Evolutionary conservation across 1,140 invertebrate species (phyloP).

Genomic region (Vollenhovia emeryi): DNA sequence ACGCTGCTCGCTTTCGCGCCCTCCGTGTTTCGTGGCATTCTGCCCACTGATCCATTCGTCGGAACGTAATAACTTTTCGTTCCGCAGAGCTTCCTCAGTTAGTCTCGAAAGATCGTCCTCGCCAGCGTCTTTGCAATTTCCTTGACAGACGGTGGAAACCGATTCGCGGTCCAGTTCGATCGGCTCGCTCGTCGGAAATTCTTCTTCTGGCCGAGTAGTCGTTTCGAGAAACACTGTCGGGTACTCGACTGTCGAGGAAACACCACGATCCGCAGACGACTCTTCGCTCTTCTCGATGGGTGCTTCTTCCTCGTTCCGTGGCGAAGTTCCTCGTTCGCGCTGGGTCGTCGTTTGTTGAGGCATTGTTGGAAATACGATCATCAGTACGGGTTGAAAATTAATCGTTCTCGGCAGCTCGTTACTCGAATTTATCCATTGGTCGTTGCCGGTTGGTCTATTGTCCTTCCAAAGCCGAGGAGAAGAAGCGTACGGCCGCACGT

Average conservation of each 20-base stretch:
- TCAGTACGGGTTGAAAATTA: neutral
- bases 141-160: neutral
- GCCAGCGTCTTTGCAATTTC: neutral
- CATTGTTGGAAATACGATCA: neutral
- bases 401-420: neutral
- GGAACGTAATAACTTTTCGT: neutral
- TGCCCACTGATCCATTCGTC: neutral
- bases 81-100: neutral
- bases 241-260: neutral
- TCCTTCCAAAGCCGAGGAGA: neutral
- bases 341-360: neutral
- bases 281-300: neutral
- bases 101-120: neutral
- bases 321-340: neutral
- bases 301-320: neutral
- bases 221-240: neutral
- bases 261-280: neutral
- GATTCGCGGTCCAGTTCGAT: neutral
- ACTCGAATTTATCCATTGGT: neutral
- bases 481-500: neutral
- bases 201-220: neutral
- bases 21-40: neutral
- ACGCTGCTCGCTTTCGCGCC: neutral
- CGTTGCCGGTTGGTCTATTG: neutral
- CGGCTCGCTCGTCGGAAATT: neutral